phyloP scores from a whole-genome alignment of 2,888 invertebrate species.

The Tryphoninae sp. region DNA sequence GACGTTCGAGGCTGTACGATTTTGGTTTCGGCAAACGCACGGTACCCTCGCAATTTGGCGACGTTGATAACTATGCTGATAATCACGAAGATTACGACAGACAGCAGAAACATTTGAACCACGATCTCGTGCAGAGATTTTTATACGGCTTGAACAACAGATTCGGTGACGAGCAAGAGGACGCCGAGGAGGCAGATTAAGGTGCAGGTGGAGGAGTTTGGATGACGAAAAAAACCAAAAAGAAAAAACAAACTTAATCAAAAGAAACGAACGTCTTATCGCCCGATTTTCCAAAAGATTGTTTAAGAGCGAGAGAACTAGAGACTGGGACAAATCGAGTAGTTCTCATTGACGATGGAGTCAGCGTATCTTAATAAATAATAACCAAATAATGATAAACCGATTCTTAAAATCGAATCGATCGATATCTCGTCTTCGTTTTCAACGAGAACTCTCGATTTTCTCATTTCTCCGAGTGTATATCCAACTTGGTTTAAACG shows the following conservation, averaged over 20 bases:
- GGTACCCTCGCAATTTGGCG: constrained; percentile 47
- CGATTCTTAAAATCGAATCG: constrained; percentile 6
- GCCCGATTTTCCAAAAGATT: constrained; percentile 16
- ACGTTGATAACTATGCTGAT: constrained; percentile 36
- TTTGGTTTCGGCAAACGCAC: constrained; percentile 84
- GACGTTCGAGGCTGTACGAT: constrained; percentile 78
- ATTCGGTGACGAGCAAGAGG: constrained; percentile 66
- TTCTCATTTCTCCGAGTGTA: constrained; percentile 21
- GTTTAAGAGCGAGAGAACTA: constrained; percentile 14
- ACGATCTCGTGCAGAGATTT: constrained; percentile 65
- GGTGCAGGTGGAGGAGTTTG: not conserved
- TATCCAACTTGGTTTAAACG: constrained; percentile 35
- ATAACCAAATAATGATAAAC: not conserved
- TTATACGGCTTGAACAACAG: constrained; percentile 74
- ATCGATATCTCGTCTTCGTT: not conserved
- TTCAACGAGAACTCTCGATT: constrained; percentile 36
- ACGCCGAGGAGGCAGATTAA: constrained; percentile 53
- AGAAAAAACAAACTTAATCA: not conserved
- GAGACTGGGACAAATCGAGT: constrained; percentile 28
- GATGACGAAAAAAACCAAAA: not conserved
- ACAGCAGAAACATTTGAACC: constrained; percentile 18
- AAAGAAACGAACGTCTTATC: not conserved
- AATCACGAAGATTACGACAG: constrained; percentile 46
- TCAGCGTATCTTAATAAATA: not conserved
- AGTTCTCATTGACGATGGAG: constrained; percentile 17